phyloP scores from a whole-genome alignment of 2,888 invertebrate genomes.

The Phengaris arion region DNA sequence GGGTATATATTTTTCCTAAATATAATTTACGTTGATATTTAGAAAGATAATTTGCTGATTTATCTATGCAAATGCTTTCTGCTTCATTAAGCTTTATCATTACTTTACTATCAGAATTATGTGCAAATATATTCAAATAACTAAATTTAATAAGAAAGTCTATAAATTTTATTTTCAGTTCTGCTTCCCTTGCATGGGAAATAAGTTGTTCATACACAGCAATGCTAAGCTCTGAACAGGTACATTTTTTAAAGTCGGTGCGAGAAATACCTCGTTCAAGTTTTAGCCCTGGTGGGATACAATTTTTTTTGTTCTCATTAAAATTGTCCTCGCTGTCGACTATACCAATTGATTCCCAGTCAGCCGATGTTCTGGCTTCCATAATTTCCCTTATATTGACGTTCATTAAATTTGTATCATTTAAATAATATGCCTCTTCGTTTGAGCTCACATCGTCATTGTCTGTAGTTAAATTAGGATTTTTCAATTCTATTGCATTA shows the following conservation, averaged over 20 bases:
- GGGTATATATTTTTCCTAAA: slow-evolving; percentile 60
- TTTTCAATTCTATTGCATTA: not conserved
- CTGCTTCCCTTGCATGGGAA: slow-evolving; percentile 64
- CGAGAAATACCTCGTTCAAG: slow-evolving; percentile 61
- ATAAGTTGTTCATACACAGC: slow-evolving; percentile 63
- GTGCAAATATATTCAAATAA: slow-evolving; percentile 55
- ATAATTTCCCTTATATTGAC: slow-evolving; percentile 58
- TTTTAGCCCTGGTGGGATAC: slow-evolving; percentile 49
- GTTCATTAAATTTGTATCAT: slow-evolving; percentile 47
- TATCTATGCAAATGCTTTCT: slow-evolving; percentile 50
- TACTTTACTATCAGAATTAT: slow-evolving; percentile 50
- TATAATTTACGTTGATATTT: slow-evolving; percentile 52
- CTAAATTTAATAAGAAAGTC: slow-evolving; percentile 58
- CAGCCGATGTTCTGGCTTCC: slow-evolving; percentile 54
- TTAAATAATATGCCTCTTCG: not conserved
- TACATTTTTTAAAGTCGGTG: slow-evolving; percentile 60
- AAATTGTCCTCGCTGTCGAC: slow-evolving; percentile 57
- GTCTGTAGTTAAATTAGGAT: not conserved
- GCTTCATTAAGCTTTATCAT: slow-evolving; percentile 58
- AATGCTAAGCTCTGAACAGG: slow-evolving; percentile 63
- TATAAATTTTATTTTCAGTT: slow-evolving; percentile 59
- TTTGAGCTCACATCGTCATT: not conserved
- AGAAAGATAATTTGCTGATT: slow-evolving; percentile 40
- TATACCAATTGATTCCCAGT: slow-evolving; percentile 62
- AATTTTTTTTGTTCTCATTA: slow-evolving; percentile 41